These are phyloP conservation scores for Spongilla lacustris DNA, from an alignment of 37 sponge, comb jelly and placozoan species.

Conservation along the genomic window DNA sequence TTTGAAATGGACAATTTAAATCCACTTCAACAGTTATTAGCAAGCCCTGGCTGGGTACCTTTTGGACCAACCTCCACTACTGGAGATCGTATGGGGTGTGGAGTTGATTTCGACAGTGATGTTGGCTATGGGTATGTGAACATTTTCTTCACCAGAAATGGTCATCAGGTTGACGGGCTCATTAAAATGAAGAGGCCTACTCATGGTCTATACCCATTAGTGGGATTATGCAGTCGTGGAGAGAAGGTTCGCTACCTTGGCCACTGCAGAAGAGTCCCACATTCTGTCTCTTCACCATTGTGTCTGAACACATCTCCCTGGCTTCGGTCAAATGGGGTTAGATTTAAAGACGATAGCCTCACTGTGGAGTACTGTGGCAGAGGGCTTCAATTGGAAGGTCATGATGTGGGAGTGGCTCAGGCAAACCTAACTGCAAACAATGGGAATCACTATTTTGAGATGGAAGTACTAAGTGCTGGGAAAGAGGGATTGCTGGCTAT, in stretches of 20 bases:
- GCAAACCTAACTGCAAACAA: too few species aligned
- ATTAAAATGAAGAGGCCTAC: conserved; percentile 65
- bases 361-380: conserved; percentile 68
- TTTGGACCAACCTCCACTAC: conserved; percentile 71
- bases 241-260: conserved; percentile 78
- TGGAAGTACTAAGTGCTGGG: too few species aligned
- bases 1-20: too few species aligned
- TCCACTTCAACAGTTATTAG: too few species aligned
- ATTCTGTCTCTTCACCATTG: conserved; percentile 51
- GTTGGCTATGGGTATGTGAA: conserved; percentile 46
- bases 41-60: conserved; percentile 34
- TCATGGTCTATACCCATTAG: conserved; percentile 75
- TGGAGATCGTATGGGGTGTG: conserved; percentile 84
- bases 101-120: conserved; percentile 59
- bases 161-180: conserved; percentile 43
- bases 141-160: conserved; percentile 90
- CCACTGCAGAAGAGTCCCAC: conserved; percentile 39
- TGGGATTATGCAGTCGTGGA: conserved; percentile 76
- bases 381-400: conserved; percentile 2
- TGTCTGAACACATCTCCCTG: conserved; percentile 48
- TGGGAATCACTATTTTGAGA: too few species aligned
- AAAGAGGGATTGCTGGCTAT: too few species aligned
- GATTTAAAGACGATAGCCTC: conserved; percentile 50
- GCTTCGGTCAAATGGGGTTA: conserved; percentile 70
- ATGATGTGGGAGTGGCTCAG: too few species aligned